phyloP scores from a whole-genome alignment of 2,888 invertebrate genomes.

The Microchrysa polita region DNA sequence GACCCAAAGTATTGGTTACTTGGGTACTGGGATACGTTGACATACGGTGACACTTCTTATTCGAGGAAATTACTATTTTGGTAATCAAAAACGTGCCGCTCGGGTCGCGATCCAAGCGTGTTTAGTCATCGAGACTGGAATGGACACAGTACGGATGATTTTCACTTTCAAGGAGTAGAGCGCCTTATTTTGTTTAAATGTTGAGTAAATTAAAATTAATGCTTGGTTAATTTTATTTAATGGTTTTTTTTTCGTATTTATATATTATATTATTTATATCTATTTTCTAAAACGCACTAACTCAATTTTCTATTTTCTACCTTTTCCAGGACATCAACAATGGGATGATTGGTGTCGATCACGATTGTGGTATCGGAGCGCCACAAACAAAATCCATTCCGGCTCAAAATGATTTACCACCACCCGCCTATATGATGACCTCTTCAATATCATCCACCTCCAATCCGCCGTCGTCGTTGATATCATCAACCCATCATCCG shows the following conservation, averaged over 20 bases:
- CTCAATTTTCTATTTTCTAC: neutral
- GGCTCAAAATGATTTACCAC: slow-evolving; percentile 5
- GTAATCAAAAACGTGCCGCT: too few species aligned
- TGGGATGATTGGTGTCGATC: slow-evolving; percentile 53
- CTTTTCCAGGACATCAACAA: slow-evolving; percentile 49
- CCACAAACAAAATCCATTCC: slow-evolving; percentile 40
- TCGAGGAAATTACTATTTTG: too few species aligned
- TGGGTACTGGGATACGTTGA: too few species aligned
- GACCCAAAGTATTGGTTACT: too few species aligned
- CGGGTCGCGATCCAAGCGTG: too few species aligned
- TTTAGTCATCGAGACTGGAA: too few species aligned
- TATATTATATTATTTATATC: neutral
- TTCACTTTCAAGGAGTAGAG: too few species aligned
- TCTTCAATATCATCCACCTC: slow-evolving; percentile 34
- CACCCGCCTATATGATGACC: slow-evolving; percentile 34
- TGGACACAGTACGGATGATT: too few species aligned
- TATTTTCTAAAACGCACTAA: neutral
- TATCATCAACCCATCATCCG: slow-evolving; percentile 1
- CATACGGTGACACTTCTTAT: too few species aligned
- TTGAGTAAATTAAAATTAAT: too few species aligned
- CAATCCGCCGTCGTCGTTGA: slow-evolving; percentile 33
- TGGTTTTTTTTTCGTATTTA: neutral
- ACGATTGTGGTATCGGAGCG: slow-evolving; percentile 48
- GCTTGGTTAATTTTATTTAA: too few species aligned
- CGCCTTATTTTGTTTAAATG: too few species aligned